Conservation (phyloP, 1,140 invertebrate species). For the Drosophila oshimai region DNA sequence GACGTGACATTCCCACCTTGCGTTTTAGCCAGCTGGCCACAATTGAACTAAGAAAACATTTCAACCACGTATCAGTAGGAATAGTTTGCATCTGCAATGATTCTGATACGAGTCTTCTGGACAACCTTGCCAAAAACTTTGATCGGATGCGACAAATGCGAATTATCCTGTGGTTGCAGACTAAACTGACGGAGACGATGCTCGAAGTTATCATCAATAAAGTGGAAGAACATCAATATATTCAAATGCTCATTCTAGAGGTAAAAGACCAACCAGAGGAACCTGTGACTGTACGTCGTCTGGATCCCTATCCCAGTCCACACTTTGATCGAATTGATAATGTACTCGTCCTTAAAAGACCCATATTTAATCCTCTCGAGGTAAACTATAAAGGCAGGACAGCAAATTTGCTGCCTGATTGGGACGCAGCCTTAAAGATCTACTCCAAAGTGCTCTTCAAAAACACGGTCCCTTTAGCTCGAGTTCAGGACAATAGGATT, state of each 20-base stretch:
- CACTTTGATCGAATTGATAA: neutral
- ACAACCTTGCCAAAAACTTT: neutral
- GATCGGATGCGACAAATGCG: slow-evolving; percentile 1
- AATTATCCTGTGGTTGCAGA: slow-evolving; percentile 3
- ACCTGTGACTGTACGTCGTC: neutral
- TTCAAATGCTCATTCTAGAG: slow-evolving; percentile 15
- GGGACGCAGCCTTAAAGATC: neutral
- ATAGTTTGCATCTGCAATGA: slow-evolving; percentile 23
- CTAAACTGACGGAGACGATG: neutral
- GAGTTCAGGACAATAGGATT: neutral
- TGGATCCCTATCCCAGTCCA: neutral
- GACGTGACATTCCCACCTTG: too few relatives aligned
- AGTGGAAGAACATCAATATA: neutral
- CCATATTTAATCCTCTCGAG: neutral
- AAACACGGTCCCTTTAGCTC: neutral
- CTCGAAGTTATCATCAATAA: neutral
- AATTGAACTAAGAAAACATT: neutral
- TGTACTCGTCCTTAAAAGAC: neutral
- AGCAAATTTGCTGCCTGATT: neutral
- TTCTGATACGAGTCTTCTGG: neutral
- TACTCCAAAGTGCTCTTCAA: too few relatives aligned
- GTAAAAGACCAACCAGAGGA: neutral
- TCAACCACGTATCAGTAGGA: neutral
- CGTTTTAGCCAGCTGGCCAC: too few relatives aligned
- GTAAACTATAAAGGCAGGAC: neutral